Evolutionary conservation across 35 echinoderm and acorn worm genomes (phyloP).

Genomic region (Amphiura filiformis): DNA sequence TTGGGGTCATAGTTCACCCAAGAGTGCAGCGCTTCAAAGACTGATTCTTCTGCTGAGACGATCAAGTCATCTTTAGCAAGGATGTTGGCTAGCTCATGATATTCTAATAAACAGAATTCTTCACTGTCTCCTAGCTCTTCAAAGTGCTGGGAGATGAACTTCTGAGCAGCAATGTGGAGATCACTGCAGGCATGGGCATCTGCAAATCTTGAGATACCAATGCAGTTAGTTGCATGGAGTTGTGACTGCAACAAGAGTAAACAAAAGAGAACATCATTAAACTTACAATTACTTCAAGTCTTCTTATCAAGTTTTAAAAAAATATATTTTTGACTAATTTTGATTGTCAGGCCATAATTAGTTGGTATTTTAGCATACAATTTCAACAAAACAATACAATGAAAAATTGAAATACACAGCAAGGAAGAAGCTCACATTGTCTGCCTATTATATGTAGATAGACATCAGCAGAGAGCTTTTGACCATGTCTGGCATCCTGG

Average conservation of each 20-base stretch:
- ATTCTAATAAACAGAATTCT: slow-evolving; percentile 73
- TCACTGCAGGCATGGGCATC: slow-evolving; percentile 86
- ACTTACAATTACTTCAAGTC: too few species aligned
- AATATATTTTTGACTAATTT: too few species aligned
- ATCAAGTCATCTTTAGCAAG: slow-evolving; percentile 69
- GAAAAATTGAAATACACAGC: too few species aligned
- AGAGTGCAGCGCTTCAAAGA: slow-evolving; percentile 56
- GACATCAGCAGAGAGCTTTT: too few species aligned
- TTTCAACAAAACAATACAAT: too few species aligned
- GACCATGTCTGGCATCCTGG: too few species aligned
- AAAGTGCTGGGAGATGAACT: slow-evolving; percentile 73
- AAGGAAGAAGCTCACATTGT: too few species aligned
- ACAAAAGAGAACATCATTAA: too few species aligned
- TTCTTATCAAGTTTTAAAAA: too few species aligned
- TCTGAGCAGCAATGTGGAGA: slow-evolving; percentile 45
- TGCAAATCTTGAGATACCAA: slow-evolving; percentile 88
- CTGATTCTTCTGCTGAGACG: slow-evolving; percentile 74
- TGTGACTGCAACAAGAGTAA: slow-evolving; percentile 47
- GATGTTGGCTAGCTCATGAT: slow-evolving; percentile 53
- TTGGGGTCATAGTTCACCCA: slow-evolving; percentile 81
- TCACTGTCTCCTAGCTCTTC: slow-evolving; percentile 72
- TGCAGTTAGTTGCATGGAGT: slow-evolving; percentile 86
- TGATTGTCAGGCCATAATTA: too few species aligned
- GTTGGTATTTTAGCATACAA: too few species aligned
- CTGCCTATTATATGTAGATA: too few species aligned